These are phyloP conservation scores for Akabosia matsudoensis DNA, from an alignment of 1,140 invertebrate species.

Conservation along the genomic window DNA sequence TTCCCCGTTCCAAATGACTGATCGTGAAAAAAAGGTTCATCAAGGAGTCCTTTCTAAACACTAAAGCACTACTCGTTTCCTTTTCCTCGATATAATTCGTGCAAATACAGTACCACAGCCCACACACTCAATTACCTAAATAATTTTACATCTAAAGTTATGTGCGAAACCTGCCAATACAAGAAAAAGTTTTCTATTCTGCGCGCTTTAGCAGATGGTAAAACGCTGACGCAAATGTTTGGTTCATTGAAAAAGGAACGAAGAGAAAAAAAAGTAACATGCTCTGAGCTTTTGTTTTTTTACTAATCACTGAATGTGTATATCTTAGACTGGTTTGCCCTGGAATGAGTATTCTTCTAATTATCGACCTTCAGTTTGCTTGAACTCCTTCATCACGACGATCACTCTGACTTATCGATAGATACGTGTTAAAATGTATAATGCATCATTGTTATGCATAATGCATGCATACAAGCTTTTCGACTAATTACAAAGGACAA, in stretches of 20 bases:
- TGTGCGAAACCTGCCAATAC: too few relatives aligned
- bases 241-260: too few relatives aligned
- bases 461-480: slow-evolving; percentile 6
- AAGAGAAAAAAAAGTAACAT: too few relatives aligned
- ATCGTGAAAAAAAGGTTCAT: slow-evolving; percentile 12
- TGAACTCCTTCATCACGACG: not conserved
- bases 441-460: not conserved
- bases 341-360: not conserved
- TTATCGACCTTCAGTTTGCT: not conserved
- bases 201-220: too few relatives aligned
- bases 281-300: too few relatives aligned
- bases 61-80: not conserved
- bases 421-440: not conserved
- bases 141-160: too few relatives aligned
- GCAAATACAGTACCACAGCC: too few relatives aligned
- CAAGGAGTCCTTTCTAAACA: slow-evolving; percentile 1
- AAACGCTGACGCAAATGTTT: too few relatives aligned
- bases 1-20: slow-evolving; percentile 20
- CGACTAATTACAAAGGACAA: slow-evolving; percentile 20
- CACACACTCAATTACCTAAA: too few relatives aligned
- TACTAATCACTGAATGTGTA: too few relatives aligned
- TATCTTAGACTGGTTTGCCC: not conserved
- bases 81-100: not conserved
- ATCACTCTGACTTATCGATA: not conserved
- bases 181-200: too few relatives aligned